Conservation (phyloP, 2,888 invertebrate genomes). For the Agriotes lineatus region DNA sequence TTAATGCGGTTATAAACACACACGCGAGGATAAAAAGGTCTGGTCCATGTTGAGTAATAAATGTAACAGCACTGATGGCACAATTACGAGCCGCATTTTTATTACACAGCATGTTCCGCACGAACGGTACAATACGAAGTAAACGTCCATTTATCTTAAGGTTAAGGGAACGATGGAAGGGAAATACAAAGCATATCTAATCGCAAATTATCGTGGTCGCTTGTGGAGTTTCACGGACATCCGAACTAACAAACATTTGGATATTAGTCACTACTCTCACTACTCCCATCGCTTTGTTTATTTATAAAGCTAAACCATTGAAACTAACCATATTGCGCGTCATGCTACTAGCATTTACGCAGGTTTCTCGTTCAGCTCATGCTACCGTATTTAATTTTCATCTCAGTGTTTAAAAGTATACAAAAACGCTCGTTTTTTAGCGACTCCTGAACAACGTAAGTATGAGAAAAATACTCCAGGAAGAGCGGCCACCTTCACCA, state of each 20-base stretch:
- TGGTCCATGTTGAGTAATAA: not conserved
- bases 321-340: not conserved
- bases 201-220: constrained; percentile 4
- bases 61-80: not conserved
- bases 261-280: not conserved
- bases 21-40: not conserved
- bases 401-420: too few species aligned
- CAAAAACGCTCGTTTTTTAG: too few species aligned
- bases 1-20: not conserved
- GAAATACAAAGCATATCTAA: constrained; percentile 18
- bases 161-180: constrained; percentile 2
- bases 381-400: too few species aligned
- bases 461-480: not conserved
- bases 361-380: too few species aligned
- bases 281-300: too few species aligned
- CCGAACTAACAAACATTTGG: constrained; percentile 4
- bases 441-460: not conserved
- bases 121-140: not conserved
- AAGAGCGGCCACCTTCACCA: too few species aligned
- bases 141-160: not conserved
- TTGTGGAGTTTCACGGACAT: not conserved
- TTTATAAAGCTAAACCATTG: not conserved
- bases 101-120: not conserved
- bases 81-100: not conserved
- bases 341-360: not conserved